Percentiles rank a stretch among this genome's conserved stretches.
phyloP scores from a whole-genome alignment of 1,140 invertebrate genomes.

The Drosophila bipectinata region DNA sequence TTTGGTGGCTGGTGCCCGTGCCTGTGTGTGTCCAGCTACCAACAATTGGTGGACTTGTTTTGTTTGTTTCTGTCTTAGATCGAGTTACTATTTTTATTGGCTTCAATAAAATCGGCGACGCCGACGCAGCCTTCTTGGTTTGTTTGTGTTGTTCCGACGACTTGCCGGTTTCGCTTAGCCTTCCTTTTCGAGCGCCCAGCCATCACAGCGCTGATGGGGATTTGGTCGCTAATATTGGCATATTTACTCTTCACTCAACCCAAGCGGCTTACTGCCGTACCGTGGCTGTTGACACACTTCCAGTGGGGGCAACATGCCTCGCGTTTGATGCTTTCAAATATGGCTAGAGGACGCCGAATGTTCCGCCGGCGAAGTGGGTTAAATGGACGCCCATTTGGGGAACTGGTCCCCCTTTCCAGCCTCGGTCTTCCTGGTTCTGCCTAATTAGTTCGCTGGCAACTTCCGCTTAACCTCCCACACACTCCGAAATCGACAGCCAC shows the following conservation, averaged over 20 bases:
- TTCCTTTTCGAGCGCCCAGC: slow-evolving; percentile 11
- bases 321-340: slow-evolving; percentile 12
- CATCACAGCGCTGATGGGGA: slow-evolving; percentile 18
- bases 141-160: not conserved
- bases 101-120: slow-evolving; percentile 62
- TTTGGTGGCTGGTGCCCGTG: not conserved
- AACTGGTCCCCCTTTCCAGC: slow-evolving; percentile 15
- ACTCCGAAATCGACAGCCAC: slow-evolving; percentile 39
- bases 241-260: slow-evolving; percentile 35
- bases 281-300: slow-evolving; percentile 51
- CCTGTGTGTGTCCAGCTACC: slow-evolving; percentile 44
- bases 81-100: slow-evolving; percentile 65
- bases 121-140: slow-evolving; percentile 39
- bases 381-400: slow-evolving; percentile 30
- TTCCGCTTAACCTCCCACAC: slow-evolving; percentile 54
- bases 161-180: slow-evolving; percentile 52
- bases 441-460: slow-evolving; percentile 67
- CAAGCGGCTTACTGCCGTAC: slow-evolving; percentile 37
- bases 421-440: slow-evolving; percentile 39
- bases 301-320: slow-evolving; percentile 12
- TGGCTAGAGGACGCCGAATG: slow-evolving; percentile 8
- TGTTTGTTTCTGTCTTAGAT: slow-evolving; percentile 59
- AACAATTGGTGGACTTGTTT: slow-evolving; percentile 56
- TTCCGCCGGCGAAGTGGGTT: slow-evolving; percentile 2
- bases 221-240: slow-evolving; percentile 44